Conservation (phyloP, 2,113 vertebrate genomes). For the Percina caprodes region DNA sequence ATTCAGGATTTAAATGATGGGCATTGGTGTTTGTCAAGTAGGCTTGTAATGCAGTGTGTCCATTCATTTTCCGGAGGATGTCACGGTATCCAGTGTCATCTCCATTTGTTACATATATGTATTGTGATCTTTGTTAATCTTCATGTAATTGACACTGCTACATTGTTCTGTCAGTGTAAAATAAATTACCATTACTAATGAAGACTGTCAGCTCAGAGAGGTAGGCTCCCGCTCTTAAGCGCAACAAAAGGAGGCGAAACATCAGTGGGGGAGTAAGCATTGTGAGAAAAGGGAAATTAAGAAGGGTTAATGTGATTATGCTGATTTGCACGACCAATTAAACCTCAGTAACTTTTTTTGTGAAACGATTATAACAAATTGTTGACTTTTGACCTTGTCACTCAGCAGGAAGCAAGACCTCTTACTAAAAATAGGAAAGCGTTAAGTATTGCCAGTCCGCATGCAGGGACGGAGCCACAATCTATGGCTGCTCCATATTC, state of each 20-base stretch:
- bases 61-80: constrained; percentile 44
- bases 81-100: constrained; percentile 46
- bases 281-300: constrained; percentile 63
- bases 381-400: constrained; percentile 67
- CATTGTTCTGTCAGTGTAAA: constrained; percentile 65
- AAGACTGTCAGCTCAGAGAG: constrained; percentile 61
- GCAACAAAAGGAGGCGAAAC: constrained; percentile 61
- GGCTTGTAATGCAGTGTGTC: constrained; percentile 50
- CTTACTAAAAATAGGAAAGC: constrained; percentile 55
- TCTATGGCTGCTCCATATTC: constrained; percentile 64
- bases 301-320: constrained; percentile 80
- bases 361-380: constrained; percentile 52
- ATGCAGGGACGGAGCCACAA: constrained; percentile 51
- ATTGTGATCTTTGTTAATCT: constrained; percentile 66
- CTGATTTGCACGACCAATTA: constrained; percentile 75
- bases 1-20: constrained; percentile 26
- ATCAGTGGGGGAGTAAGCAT: constrained; percentile 33
- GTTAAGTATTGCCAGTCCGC: constrained; percentile 35
- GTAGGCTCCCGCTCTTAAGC: constrained; percentile 19
- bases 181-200: constrained; percentile 74
- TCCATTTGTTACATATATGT: constrained; percentile 49
- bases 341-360: constrained; percentile 45
- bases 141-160: constrained; percentile 59
- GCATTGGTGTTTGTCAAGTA: constrained; percentile 29
- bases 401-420: constrained; percentile 12